Evolutionary conservation across 2,113 vertebrate species (phyloP), one percentile per base, ranked within the genome.

Genomic region (Lethenteron reissneri): DNA sequence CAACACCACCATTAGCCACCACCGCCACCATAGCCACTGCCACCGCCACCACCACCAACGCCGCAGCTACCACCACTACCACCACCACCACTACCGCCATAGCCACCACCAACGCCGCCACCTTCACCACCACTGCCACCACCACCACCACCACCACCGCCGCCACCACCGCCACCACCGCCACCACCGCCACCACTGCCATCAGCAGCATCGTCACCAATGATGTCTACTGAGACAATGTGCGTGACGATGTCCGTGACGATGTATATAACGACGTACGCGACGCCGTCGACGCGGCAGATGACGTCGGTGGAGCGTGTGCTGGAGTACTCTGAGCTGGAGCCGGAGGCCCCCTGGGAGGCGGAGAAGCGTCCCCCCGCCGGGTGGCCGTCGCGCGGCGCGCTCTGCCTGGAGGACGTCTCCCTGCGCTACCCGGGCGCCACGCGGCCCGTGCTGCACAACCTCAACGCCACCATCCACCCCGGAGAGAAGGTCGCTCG

Each of bases 291-390:
- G 41, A 68, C 10, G 25, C 12, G 58, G 60, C 74, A 95, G 94
- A 96, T 97, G 92, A 95, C 88, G 57, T 97, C 92, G 1, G 90
- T 92, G 64, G 92, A 96, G 80, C 80, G 91, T 77, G 88, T 96
- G 72, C 80, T 90, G 58, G 91, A 97, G 60, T 97, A 96, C 73
- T 87, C 90, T 12, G 81, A 94, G 69, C 84, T 97, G 71, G 88
- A 96, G 76, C 89, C 84, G 71, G 92, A 97, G 79, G 89, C 91
- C 2, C 78, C 87, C 2, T 97, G 92, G 91, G 87, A 89, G 72
- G 86, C 81, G 3, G 75, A 75, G 72, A 88, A 81, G 68, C 83
- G 73, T 8, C 91, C 86, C 2, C 85, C 86, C 0, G 78, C 74
- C 0, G 80, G 83, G 9, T 97, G 94, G 91, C 92, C 94, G 21